Evolutionary conservation across 1,140 invertebrate species (phyloP).

Genomic region (Triops cancriformis): DNA sequence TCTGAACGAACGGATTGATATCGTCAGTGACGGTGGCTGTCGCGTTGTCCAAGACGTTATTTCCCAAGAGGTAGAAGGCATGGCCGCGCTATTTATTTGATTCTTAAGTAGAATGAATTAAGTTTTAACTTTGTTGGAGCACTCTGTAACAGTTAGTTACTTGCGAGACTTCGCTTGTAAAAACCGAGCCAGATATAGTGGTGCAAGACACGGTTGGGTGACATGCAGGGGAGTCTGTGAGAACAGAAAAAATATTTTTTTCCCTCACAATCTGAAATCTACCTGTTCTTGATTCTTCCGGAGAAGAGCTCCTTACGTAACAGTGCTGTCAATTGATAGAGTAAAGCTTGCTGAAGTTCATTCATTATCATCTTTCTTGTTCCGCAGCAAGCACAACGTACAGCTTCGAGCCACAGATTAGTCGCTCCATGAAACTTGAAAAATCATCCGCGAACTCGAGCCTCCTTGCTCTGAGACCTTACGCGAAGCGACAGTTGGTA

Average conservation of each 20-base stretch:
- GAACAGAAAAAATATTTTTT: not conserved
- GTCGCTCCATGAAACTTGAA: not conserved
- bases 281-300: not conserved
- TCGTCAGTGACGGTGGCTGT: not conserved
- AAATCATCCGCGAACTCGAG: not conserved
- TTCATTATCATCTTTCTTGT: not conserved
- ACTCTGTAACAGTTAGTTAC: not conserved
- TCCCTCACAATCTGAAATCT: not conserved
- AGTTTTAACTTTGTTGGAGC: not conserved
- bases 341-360: not conserved
- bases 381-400: not conserved
- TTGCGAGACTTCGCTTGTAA: not conserved
- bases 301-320: not conserved
- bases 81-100: not conserved
- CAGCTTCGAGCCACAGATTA: not conserved
- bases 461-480: not conserved
- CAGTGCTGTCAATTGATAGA: not conserved
- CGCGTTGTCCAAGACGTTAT: not conserved
- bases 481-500: not conserved
- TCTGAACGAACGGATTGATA: not conserved
- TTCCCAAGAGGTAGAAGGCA: not conserved
- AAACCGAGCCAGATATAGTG: not conserved
- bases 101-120: not conserved
- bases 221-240: not conserved
- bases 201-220: not conserved